These are phyloP conservation scores for Nesidiocoris tenuis DNA, from an alignment of 2,888 invertebrate genomes.

Conservation along the genomic window DNA sequence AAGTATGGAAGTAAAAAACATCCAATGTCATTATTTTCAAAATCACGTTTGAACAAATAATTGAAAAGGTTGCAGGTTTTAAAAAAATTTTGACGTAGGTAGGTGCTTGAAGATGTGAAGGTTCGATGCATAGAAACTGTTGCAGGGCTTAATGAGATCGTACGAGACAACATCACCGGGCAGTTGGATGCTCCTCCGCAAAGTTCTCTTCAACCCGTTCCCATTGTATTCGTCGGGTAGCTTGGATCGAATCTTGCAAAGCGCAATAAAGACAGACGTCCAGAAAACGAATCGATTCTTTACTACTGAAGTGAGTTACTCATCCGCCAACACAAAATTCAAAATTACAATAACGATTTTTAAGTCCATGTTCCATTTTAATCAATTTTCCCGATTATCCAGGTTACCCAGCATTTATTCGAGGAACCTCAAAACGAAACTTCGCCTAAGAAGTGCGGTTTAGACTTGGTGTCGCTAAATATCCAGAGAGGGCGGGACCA, in stretches of 20 bases:
- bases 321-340: too few species aligned
- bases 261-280: constrained; percentile 67
- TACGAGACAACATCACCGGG: constrained; percentile 59
- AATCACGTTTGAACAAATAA: too few species aligned
- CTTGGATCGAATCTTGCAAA: constrained; percentile 64
- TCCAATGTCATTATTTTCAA: too few species aligned
- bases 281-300: constrained; percentile 64
- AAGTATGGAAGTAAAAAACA: too few species aligned
- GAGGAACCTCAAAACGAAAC: constrained; percentile 50
- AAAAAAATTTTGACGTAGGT: too few species aligned
- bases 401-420: constrained; percentile 70
- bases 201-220: constrained; percentile 80
- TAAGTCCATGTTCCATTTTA: too few species aligned
- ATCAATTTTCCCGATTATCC: constrained; percentile 47
- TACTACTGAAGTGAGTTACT: constrained; percentile 62
- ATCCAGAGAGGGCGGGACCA: constrained; percentile 88
- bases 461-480: constrained; percentile 83
- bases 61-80: too few species aligned
- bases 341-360: too few species aligned
- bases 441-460: constrained; percentile 59
- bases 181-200: constrained; percentile 68
- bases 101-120: too few species aligned
- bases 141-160: constrained; percentile 70
- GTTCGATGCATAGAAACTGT: too few species aligned
- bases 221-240: constrained; percentile 64